phyloP scores from a whole-genome alignment of 2,888 invertebrate species.

The Ptychoptera albimana region DNA sequence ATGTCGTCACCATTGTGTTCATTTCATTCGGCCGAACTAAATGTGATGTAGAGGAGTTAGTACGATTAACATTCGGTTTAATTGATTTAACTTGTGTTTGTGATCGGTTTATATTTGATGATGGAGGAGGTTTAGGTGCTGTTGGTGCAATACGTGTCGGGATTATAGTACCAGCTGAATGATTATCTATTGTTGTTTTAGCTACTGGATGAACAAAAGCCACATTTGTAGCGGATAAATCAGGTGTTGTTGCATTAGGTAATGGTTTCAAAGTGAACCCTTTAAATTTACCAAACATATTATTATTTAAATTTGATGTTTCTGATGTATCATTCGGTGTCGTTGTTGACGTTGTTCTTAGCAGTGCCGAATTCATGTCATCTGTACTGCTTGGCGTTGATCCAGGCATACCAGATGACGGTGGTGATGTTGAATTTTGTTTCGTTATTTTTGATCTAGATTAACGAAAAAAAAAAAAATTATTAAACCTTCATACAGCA shows the following conservation, averaged over 20 bases:
- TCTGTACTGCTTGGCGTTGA: constrained; percentile 45
- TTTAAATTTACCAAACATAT: constrained; percentile 75
- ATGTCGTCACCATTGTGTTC: not conserved
- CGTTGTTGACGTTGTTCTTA: constrained; percentile 40
- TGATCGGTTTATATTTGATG: not conserved
- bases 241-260: constrained; percentile 20
- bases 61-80: not conserved
- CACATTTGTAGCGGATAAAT: constrained; percentile 32
- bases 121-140: constrained; percentile 38
- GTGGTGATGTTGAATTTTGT: constrained; percentile 21
- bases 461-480: constrained; percentile 6
- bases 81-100: not conserved
- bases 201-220: constrained; percentile 34
- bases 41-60: not conserved
- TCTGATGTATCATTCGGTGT: constrained; percentile 33
- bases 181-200: constrained; percentile 13
- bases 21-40: not conserved
- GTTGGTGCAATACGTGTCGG: constrained; percentile 46
- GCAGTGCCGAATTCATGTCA: constrained; percentile 53
- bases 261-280: constrained; percentile 53
- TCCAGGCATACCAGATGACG: constrained; percentile 25
- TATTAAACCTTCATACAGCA: too few relatives aligned
- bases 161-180: constrained; percentile 17
- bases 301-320: constrained; percentile 33
- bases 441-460: constrained; percentile 24